A percentile compares a stretch with the other conserved stretches of the same genome.
These are phyloP conservation scores for Condylura cristata DNA, from an alignment of 2,113 vertebrate genomes.

Conservation along the genomic window DNA sequence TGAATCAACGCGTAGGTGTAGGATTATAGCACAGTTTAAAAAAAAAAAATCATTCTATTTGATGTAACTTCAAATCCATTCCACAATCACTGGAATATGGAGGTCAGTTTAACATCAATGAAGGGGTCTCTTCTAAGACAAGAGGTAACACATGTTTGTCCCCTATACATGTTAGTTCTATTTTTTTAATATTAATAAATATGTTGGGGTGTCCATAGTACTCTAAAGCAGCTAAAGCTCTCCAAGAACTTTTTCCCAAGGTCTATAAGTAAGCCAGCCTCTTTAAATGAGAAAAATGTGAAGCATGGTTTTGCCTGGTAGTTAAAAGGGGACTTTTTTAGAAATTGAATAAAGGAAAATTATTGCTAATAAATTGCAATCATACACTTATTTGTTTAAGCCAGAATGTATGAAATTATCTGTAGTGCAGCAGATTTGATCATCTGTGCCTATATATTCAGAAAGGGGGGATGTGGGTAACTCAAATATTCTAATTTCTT, in stretches of 20 bases:
- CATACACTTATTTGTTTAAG: neutral
- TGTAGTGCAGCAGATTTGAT: neutral
- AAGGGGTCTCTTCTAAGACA: neutral
- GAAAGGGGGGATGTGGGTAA: neutral
- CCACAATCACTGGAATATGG: neutral
- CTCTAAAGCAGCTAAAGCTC: neutral
- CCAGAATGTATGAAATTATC: neutral
- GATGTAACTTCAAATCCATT: neutral
- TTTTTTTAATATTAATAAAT: constrained; percentile 21
- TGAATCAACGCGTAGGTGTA: neutral
- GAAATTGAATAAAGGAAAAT: neutral
- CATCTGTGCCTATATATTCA: neutral
- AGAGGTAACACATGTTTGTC: neutral
- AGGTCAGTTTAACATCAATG: neutral
- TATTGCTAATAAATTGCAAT: neutral
- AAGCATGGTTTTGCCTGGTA: neutral
- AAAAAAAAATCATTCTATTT: neutral
- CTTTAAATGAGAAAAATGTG: neutral
- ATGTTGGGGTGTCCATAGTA: neutral
- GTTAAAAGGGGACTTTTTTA: neutral
- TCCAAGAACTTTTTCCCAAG: neutral
- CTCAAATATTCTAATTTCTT: neutral
- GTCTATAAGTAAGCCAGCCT: neutral
- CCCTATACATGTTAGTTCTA: neutral
- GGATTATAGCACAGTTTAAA: too few species aligned